These are phyloP conservation scores for Dryomyza anilis DNA, from an alignment of 2,888 invertebrate genomes.

Conservation along the genomic window DNA sequence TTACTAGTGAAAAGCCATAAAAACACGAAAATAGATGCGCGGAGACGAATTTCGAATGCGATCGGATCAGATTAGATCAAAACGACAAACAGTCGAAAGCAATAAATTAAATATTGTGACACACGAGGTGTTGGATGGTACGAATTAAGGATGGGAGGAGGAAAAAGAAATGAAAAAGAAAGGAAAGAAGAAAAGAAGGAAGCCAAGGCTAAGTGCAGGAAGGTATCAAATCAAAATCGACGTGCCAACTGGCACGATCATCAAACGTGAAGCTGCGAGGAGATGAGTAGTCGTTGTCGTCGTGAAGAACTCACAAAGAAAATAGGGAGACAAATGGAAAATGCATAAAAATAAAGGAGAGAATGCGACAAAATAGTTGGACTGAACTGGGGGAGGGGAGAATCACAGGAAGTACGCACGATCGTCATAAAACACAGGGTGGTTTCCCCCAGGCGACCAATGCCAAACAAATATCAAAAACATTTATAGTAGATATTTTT, in stretches of 20 bases:
- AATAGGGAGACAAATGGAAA: background rate
- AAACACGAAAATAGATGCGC: slow-evolving; percentile 9
- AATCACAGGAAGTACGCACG: slow-evolving; percentile 19
- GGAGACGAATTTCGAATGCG: background rate
- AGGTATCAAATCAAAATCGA: slow-evolving; percentile 26
- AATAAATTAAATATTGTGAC: slow-evolving; percentile 36
- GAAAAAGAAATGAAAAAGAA: background rate
- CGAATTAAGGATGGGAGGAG: background rate
- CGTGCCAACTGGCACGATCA: slow-evolving; percentile 23
- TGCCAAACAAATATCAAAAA: background rate
- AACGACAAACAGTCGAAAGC: slow-evolving; percentile 43
- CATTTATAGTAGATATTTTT: background rate
- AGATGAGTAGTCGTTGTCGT: background rate
- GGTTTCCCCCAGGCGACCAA: too few relatives aligned
- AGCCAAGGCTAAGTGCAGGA: background rate
- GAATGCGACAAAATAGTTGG: background rate
- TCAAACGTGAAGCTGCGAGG: background rate
- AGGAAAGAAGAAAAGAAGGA: background rate
- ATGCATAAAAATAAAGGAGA: background rate
- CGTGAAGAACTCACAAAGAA: background rate
- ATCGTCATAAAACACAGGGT: too few relatives aligned
- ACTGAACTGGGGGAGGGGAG: background rate
- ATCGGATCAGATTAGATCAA: slow-evolving; percentile 37
- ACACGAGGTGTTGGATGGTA: background rate
- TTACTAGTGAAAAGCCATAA: background rate